Conservation (phyloP, 2,113 vertebrate species). For the Vimba vimba region DNA sequence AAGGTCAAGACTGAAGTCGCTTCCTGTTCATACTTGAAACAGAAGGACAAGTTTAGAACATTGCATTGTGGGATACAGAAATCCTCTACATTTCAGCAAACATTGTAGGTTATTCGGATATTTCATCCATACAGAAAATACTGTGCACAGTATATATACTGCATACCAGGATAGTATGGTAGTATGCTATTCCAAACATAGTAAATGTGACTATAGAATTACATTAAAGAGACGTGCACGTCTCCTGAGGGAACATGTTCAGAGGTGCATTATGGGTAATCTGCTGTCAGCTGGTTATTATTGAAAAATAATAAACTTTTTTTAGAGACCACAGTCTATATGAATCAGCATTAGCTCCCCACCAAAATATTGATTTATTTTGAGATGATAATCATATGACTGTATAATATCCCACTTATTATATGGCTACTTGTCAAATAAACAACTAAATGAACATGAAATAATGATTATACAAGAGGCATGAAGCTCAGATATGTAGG, state of each 20-base stretch:
- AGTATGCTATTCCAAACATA: not conserved
- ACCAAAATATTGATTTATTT: not conserved
- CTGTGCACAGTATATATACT: not conserved
- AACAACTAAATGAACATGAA: not conserved
- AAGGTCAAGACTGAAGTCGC: not conserved
- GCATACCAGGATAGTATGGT: not conserved
- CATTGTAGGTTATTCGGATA: not conserved
- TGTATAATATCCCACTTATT: not conserved
- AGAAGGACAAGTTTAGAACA: not conserved
- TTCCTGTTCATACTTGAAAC: not conserved
- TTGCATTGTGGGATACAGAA: constrained; percentile 6
- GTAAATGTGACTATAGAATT: not conserved
- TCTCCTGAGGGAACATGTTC: not conserved
- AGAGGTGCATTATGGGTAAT: not conserved
- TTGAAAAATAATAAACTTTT: not conserved
- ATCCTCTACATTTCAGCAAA: not conserved
- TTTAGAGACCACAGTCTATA: no score
- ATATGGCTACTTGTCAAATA: not conserved
- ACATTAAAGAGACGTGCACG: not conserved
- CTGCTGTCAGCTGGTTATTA: not conserved
- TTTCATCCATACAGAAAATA: not conserved
- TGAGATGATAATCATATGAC: not conserved
- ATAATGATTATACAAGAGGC: not conserved
- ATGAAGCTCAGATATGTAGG: not conserved
- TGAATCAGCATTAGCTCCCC: no score